Conservation (phyloP, 1,140 invertebrate species). For the Neocloeon triangulifer region DNA sequence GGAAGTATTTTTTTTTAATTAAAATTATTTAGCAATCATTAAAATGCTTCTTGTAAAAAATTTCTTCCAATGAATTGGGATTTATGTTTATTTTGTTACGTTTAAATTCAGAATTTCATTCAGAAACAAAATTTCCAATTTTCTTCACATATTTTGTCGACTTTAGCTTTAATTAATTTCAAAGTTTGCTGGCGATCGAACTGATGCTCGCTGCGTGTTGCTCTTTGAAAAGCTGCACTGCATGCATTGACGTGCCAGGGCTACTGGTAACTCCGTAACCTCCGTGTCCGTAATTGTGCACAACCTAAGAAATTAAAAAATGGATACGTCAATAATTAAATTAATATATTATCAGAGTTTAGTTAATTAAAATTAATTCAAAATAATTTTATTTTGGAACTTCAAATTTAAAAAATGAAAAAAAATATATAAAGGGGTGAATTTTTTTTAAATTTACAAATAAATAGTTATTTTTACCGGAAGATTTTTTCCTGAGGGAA, state of each 20-base stretch:
- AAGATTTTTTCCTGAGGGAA: background rate
- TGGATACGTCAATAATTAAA: background rate
- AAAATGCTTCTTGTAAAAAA: too few species aligned
- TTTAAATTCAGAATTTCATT: too few species aligned
- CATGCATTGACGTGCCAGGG: conserved; percentile 60
- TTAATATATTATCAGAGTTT: too few species aligned
- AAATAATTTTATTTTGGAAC: background rate
- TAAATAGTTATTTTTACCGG: background rate
- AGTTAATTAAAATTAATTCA: too few species aligned
- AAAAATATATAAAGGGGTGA: background rate
- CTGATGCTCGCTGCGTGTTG: conserved; percentile 16
- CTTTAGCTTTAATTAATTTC: background rate
- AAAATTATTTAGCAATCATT: too few species aligned
- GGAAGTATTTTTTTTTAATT: too few species aligned
- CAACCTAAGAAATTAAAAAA: conserved; percentile 22
- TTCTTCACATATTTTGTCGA: too few species aligned
- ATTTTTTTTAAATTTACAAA: background rate
- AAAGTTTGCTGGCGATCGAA: background rate
- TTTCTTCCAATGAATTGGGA: too few species aligned
- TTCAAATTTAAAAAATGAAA: background rate
- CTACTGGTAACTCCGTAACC: conserved; percentile 72
- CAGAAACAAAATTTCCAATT: too few species aligned
- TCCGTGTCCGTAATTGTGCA: conserved; percentile 87
- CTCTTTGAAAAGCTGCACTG: conserved; percentile 38
- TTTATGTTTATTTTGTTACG: too few species aligned